Evolutionary conservation across 2,888 invertebrate species (phyloP), one percentile per base, ranked within the genome.

Genomic region (Aporophyla nigra): DNA sequence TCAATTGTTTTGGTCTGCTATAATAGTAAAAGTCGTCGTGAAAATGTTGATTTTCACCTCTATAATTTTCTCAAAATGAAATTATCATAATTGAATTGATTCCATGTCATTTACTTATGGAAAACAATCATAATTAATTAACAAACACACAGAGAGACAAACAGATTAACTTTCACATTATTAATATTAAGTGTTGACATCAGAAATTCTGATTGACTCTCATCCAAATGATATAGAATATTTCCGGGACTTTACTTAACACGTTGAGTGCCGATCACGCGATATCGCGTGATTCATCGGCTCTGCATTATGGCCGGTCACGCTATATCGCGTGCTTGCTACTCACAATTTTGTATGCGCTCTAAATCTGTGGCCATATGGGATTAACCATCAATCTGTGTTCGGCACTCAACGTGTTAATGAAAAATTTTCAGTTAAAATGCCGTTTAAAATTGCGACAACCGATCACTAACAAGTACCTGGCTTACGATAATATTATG

Each of bases 401-500:
- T n/a, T n/a, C n/a, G n/a, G n/a, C n/a, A n/a, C n/a, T n/a, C n/a
- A n/a, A n/a, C n/a, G n/a, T n/a, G n/a, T n/a, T n/a, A 43, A 81
- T 68, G 33, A 78, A 51, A 27, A 43, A 40, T 46, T 56, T 67
- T 78, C 70, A 67, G 51, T 70, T 78, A 56, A 83, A 83, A 83
- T 71, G n/a, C 62, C 33, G 14, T 71, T 74, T 27, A 58, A 82
- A 63, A 53, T 67, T 56, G 61, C 62, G n/a, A 14, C 19, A 21
- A 4, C 51, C 71, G 16, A 68, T 83, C 78, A 62, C 1, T 56
- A 43, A 33, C 9, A 53, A 16, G 61, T 56, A 43, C 24, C 46
- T 49, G 65, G 75, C 74, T 82, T 82, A 65, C 58, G 63, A 63
- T 79, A 82, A 59, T 76, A 82, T 68, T 63, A 54, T 66, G 68